A percentile compares a stretch with the other conserved stretches of the same genome.
Conservation (phyloP, 2,888 invertebrate genomes). For the Macrostomum cliftonense region DNA sequence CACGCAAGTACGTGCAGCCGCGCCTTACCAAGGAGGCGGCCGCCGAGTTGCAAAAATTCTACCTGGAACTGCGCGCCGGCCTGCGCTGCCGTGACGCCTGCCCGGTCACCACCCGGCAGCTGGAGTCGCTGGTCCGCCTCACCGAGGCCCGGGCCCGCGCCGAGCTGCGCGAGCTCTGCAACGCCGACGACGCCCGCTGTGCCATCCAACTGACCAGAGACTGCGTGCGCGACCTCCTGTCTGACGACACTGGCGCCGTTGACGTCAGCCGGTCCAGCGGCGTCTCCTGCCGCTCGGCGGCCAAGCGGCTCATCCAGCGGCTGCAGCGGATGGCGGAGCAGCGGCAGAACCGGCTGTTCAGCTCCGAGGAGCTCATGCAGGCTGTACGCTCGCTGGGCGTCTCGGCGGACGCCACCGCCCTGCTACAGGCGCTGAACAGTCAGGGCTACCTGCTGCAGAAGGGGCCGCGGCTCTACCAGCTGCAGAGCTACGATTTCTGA, state of each 20-base stretch:
- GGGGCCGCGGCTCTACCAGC: constrained; percentile 53
- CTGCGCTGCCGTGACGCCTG: constrained; percentile 47
- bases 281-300: constrained; percentile 49
- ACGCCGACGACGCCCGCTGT: constrained; percentile 56
- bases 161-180: constrained; percentile 63
- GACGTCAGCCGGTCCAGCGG: constrained; percentile 48
- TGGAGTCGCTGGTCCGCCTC: constrained; percentile 67
- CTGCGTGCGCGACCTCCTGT: constrained; percentile 39
- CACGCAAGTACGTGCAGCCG: constrained; percentile 66
- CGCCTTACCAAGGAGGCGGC: neutral
- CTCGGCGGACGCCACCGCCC: constrained; percentile 49
- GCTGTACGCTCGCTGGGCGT: constrained; percentile 51
- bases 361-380: constrained; percentile 55
- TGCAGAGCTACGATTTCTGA: constrained; percentile 37
- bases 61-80: constrained; percentile 52
- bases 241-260: constrained; percentile 51
- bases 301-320: constrained; percentile 52
- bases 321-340: constrained; percentile 51
- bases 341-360: constrained; percentile 44
- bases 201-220: constrained; percentile 64
- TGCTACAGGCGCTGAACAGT: constrained; percentile 59
- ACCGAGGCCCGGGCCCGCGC: constrained; percentile 67
- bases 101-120: constrained; percentile 66
- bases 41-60: constrained; percentile 52
- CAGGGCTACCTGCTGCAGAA: constrained; percentile 68